Percentiles rank a stretch among this genome's conserved stretches.
phyloP scores from a whole-genome alignment of 2,113 vertebrate species.

The Chloebia gouldiae region DNA sequence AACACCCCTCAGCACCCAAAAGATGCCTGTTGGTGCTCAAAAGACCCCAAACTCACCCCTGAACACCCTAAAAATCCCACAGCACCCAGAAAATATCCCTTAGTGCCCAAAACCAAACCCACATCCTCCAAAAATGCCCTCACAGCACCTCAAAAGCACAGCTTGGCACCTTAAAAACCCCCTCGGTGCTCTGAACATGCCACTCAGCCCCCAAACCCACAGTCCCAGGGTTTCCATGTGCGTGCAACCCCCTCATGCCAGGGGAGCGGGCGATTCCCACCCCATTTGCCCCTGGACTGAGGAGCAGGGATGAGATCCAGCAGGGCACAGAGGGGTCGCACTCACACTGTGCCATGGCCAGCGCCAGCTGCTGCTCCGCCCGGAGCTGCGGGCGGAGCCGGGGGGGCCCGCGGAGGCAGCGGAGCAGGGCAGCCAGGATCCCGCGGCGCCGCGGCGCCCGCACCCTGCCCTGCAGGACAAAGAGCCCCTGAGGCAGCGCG shows the following conservation, averaged over 20 bases:
- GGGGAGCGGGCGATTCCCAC: accelerated
- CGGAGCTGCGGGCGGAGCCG: constrained; percentile 82
- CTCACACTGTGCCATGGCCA: constrained; percentile 94
- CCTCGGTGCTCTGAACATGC: too few species aligned
- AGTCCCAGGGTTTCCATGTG: accelerated
- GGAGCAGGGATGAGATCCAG: not conserved
- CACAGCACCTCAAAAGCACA: not conserved
- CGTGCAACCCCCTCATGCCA: accelerated
- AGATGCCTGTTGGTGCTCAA: not conserved
- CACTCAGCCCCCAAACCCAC: not conserved
- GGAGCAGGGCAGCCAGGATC: constrained; percentile 82
- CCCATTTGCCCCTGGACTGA: accelerated
- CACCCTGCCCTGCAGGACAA: constrained; percentile 77
- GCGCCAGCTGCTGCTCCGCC: constrained; percentile 87
- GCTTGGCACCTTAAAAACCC: not conserved
- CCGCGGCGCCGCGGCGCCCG: constrained; percentile 75
- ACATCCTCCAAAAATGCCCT: not conserved
- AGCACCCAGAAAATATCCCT: not conserved
- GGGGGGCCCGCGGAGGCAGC: constrained; percentile 84
- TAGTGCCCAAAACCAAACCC: not conserved
- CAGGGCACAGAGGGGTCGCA: not conserved
- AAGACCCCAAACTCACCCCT: not conserved
- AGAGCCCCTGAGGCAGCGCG: not conserved
- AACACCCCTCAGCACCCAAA: not conserved
- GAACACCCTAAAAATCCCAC: not conserved